A percentile compares a stretch with the other conserved stretches of the same genome.
Conservation (phyloP, 2,888 invertebrate genomes). For the Thecophora atra region DNA sequence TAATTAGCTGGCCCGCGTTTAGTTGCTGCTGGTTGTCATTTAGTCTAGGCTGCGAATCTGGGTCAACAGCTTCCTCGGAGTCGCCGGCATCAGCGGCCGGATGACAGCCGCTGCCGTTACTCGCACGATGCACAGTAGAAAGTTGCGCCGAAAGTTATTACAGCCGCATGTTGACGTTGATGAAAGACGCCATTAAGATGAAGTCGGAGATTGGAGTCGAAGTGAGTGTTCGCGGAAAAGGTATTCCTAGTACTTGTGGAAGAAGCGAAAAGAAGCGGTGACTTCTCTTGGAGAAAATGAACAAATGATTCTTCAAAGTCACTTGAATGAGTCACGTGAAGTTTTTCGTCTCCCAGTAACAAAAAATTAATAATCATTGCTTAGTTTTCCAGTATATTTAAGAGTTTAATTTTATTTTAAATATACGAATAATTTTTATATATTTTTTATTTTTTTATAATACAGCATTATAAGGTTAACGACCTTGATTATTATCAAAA, state of each 20-base stretch:
- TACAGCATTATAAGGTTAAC: too few species aligned
- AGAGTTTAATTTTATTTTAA: too few species aligned
- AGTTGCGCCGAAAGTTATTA: not conserved
- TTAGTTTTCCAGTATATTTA: too few species aligned
- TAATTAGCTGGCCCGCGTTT: slow-evolving; percentile 19
- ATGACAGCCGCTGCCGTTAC: too few species aligned
- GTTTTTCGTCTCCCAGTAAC: too few species aligned
- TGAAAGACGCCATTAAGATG: not conserved
- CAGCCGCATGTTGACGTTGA: not conserved
- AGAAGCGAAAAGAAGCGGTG: not conserved
- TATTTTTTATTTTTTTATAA: too few species aligned
- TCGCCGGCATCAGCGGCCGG: not conserved
- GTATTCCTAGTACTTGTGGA: not conserved
- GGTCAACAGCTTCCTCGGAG: slow-evolving; percentile 10
- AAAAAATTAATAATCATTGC: too few species aligned
- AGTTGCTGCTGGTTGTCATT: slow-evolving; percentile 3
- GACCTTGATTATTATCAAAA: not conserved
- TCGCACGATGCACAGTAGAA: not conserved
- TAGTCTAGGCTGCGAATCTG: slow-evolving; percentile 8
- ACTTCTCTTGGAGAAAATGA: too few species aligned
- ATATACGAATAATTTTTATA: too few species aligned
- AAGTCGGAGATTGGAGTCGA: too few species aligned
- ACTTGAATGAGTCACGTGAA: too few species aligned
- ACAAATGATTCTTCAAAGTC: too few species aligned
- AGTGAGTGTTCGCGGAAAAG: not conserved